Evolutionary conservation across 2,113 vertebrate genomes (phyloP).

Genomic region (Microcebus lehilahytsara): DNA sequence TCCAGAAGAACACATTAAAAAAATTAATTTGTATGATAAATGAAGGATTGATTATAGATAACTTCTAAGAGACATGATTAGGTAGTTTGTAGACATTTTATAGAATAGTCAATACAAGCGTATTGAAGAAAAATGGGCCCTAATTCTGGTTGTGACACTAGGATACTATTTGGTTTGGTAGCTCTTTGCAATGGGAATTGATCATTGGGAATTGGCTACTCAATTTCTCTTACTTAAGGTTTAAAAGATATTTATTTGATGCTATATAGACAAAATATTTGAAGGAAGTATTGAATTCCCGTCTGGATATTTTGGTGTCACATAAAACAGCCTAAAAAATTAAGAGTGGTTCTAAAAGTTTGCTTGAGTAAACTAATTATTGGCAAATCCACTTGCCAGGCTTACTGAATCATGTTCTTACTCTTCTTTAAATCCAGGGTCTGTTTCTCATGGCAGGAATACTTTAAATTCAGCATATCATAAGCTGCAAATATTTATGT

Average conservation of each 20-base stretch:
- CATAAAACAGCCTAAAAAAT: background rate
- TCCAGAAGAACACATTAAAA: background rate
- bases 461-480: conserved; percentile 18
- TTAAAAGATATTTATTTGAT: background rate
- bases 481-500: background rate
- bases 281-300: background rate
- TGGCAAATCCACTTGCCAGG: background rate
- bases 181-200: background rate
- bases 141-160: background rate
- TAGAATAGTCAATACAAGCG: background rate
- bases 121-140: background rate
- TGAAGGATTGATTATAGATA: background rate
- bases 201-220: background rate
- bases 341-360: background rate
- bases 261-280: background rate
- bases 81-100: background rate
- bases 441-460: background rate
- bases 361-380: background rate
- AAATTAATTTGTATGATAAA: background rate
- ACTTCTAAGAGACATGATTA: background rate
- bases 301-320: background rate
- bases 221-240: background rate
- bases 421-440: background rate
- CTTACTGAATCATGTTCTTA: background rate
- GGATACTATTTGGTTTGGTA: background rate